Evolutionary conservation across 2,113 vertebrate species (phyloP), one percentile per base, ranked within the genome.

Genomic region (Rhinoderma darwinii): DNA sequence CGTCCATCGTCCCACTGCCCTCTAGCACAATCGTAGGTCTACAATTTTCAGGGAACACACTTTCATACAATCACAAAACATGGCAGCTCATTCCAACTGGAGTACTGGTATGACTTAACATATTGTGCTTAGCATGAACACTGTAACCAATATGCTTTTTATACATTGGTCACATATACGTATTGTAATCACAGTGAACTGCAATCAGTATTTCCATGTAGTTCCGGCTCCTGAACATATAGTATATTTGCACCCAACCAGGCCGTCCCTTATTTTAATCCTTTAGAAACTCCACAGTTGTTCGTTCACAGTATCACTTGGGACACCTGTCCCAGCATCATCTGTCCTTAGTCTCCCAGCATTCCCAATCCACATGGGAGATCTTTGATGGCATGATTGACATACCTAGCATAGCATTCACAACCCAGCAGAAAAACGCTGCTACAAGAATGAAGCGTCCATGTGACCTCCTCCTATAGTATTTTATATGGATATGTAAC

Each of bases 261-360:
- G 35, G 8, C 20, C 41, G 51, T 39, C 35, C 54, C 35, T 22
- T 51, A 30, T 56, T 50, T 56, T 82, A 82, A 66, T 66, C 56
- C 35, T 78, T 54, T 8, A 22, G 47, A 78, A 78, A 35, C 47
- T 35, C 30, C 27, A 39, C 79, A 82, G 27, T 41, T 82, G 79
- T 82, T 82, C 14, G 37, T 66, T n/a, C 41, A 27, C 17, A 37
- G 54, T 27, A 82, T 82, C 39, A 66, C 56, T 66, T 18, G 56
- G 79, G 79, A 82, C 79, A 82, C 79, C 56, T 82, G 79, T 82
- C 79, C 5, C 39, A 63, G 56, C 79, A 66, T 82, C 79, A 82
- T 82, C 79, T 82, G 79, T 66, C 37, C 79, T 11, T 63, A 63
- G 59, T 44, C 56, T 63, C 79, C 79, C 79, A 44, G 25, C 37